Conservation (phyloP, 1,140 invertebrate genomes). For the Oryctes rhinoceros region DNA sequence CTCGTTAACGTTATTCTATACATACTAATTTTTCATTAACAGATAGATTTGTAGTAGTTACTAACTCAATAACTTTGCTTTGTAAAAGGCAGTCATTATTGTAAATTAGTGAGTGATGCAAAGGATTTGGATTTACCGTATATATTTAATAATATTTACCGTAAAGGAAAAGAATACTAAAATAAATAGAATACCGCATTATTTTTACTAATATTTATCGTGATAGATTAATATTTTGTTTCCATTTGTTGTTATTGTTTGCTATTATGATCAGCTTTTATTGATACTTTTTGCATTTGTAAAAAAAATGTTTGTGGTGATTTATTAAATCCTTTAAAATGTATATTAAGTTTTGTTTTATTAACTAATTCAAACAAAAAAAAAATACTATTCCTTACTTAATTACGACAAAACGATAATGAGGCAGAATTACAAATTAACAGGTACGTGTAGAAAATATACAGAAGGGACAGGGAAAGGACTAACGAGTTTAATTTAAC, state of each 20-base stretch:
- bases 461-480: too few relatives aligned
- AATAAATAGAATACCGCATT: constrained; percentile 20
- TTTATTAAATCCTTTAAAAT: constrained; percentile 14
- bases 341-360: constrained; percentile 32
- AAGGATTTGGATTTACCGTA: too few relatives aligned
- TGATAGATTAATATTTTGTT: constrained; percentile 16
- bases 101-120: background rate
- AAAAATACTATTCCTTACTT: background rate
- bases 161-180: constrained; percentile 32
- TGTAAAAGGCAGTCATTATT: background rate
- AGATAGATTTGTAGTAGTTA: constrained; percentile 22
- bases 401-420: background rate
- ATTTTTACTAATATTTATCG: constrained; percentile 20
- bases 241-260: constrained; percentile 16
- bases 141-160: too few relatives aligned
- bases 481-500: too few relatives aligned
- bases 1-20: too few relatives aligned
- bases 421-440: background rate
- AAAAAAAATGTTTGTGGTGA: constrained; percentile 28
- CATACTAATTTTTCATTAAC: constrained; percentile 12
- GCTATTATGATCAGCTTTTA: constrained; percentile 25
- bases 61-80: background rate
- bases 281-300: constrained; percentile 1
- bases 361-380: background rate
- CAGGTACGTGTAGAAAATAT: background rate